Evolutionary conservation across 2,113 vertebrate species (phyloP), one percentile per base, ranked within the genome.

Genomic region (Sinocyclocheilus grahami): DNA sequence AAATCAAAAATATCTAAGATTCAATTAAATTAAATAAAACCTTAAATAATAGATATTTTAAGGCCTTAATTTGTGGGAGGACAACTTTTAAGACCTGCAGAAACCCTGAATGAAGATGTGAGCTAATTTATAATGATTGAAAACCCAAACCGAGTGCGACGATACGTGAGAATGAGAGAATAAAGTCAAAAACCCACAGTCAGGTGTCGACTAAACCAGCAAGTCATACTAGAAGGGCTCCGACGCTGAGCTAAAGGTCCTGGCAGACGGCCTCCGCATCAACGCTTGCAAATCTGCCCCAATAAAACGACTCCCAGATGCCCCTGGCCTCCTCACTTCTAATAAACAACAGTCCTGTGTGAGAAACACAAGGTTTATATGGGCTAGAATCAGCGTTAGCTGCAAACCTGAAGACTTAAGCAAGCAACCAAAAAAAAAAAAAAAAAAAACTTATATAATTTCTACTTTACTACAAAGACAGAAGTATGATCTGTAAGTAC

Each of bases 401-500:
- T 37, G 39, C 33, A 62, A 63, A 48, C 18, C 78, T 22, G 67
- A 9, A 30, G n/a, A 71, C 18, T 53, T 27, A 74, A 80, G 82
- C 46, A 53, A 78, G 10, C 69, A 88, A 46, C 9, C 42, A 10
- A 46, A 46, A 46, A 10, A 9, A 39, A 18, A 42, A 27, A 46
- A 42, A 42, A 42, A 42, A 1, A 37, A 18, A 0, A 16, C 6
- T 81, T 30, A 30, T 53, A 4, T 20, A 4, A 18, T 83, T 85
- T 78, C n/a, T 5, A 33, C 46, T 85, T 89, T 89, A 87, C 84
- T 87, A 86, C 53, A 89, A 89, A 89, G 79, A 89, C 72, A 89
- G 58, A 83, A 16, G 78, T 58, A 74, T 69, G 74, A 85, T 67
- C 78, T 79, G n/a, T 71, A 67, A 65, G 75, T 72, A 85, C 18